Evolutionary conservation across 2,888 invertebrate species (phyloP).

Genomic region (Polyploca ridens): DNA sequence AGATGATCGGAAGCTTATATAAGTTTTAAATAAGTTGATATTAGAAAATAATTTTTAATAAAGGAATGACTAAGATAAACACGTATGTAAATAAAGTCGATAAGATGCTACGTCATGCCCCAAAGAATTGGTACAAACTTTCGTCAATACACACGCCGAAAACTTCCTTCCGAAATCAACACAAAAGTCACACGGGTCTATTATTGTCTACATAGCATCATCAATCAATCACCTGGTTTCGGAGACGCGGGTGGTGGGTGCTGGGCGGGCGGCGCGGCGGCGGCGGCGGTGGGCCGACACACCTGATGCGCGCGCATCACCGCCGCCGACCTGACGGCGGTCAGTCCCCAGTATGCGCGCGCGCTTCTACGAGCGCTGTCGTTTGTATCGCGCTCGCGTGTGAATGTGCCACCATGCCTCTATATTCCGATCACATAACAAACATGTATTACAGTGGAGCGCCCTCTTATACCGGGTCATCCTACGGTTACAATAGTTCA

Average conservation of each 20-base stretch:
- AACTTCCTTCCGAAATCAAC: constrained; percentile 56
- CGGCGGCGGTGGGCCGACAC: constrained; percentile 49
- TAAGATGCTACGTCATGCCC: not conserved
- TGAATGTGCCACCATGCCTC: constrained; percentile 82
- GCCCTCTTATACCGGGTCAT: constrained; percentile 77
- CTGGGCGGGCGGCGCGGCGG: constrained; percentile 45
- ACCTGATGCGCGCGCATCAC: constrained; percentile 45
- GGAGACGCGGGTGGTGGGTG: constrained; percentile 36
- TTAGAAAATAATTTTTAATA: not conserved
- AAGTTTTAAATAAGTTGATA: not conserved
- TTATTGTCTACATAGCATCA: constrained; percentile 70
- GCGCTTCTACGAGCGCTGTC: constrained; percentile 49
- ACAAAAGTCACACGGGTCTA: constrained; percentile 59
- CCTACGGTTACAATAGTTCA: constrained; percentile 77
- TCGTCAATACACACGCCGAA: constrained; percentile 19
- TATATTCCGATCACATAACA: constrained; percentile 87
- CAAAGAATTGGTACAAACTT: not conserved
- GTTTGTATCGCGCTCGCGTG: constrained; percentile 49
- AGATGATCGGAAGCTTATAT: not conserved
- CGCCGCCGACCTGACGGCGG: constrained; percentile 38
- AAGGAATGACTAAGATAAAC: not conserved
- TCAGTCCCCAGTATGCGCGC: constrained; percentile 60
- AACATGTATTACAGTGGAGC: constrained; percentile 83
- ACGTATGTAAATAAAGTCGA: not conserved
- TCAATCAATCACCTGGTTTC: constrained; percentile 75